Conservation (phyloP, 2,888 invertebrate genomes). For the Sesia apiformis region DNA sequence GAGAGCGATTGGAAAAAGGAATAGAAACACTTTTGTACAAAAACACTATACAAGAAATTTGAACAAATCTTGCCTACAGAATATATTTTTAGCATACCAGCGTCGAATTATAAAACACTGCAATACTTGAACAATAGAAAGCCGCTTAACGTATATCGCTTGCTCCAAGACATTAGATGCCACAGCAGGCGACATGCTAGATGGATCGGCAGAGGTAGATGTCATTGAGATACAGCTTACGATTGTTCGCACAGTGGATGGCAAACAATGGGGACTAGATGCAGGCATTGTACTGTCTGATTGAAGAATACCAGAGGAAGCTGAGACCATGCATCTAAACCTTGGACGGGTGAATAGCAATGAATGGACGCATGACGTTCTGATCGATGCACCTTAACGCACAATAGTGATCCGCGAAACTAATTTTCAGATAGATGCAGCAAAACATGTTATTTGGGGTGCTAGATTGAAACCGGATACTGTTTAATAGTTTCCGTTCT, state of each 20-base stretch:
- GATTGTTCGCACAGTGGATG: slow-evolving; percentile 32
- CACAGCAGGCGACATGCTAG: slow-evolving; percentile 22
- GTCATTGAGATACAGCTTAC: slow-evolving; percentile 59
- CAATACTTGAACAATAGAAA: background rate
- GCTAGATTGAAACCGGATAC: slow-evolving; percentile 37
- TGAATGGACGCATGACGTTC: slow-evolving; percentile 16
- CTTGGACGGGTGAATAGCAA: slow-evolving; percentile 55
- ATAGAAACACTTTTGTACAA: no score
- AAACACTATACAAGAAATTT: no score
- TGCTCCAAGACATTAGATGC: background rate
- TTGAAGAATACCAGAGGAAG: slow-evolving; percentile 55
- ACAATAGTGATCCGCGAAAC: slow-evolving; percentile 13
- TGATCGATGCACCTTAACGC: slow-evolving; percentile 17
- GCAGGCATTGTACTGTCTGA: slow-evolving; percentile 60
- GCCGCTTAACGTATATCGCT: background rate
- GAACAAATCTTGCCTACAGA: no score
- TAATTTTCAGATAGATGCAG: slow-evolving; percentile 1
- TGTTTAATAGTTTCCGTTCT: slow-evolving; percentile 23
- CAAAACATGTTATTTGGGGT: slow-evolving; percentile 22
- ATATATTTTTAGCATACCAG: background rate
- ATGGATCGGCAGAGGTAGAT: slow-evolving; percentile 44
- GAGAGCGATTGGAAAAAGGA: no score
- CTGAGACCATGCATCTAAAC: slow-evolving; percentile 49
- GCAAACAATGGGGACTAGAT: slow-evolving; percentile 43
- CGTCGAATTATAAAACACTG: background rate